These are phyloP conservation scores for Heteronetta atricapilla DNA, from an alignment of 2,113 vertebrate species.

Conservation along the genomic window DNA sequence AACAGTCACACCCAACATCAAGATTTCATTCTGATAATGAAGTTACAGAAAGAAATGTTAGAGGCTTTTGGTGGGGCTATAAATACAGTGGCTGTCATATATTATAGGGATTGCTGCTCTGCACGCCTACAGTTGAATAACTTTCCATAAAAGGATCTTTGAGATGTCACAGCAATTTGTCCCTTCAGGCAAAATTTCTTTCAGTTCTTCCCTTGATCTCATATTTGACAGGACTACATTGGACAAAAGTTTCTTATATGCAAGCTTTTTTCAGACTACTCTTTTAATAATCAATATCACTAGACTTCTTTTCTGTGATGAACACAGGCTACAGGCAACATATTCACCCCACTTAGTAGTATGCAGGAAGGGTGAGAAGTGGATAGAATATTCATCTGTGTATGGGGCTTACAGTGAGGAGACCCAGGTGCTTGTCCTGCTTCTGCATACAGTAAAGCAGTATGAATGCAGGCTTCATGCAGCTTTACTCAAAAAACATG, in stretches of 20 bases:
- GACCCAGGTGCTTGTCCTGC: not conserved
- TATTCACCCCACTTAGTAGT: not conserved
- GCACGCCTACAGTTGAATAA: accelerated
- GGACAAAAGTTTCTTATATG: not conserved
- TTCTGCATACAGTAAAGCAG: not conserved
- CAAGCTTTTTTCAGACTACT: not conserved
- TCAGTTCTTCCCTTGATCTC: slow-evolving; percentile 19
- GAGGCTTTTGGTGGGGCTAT: not conserved
- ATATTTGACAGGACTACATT: not conserved
- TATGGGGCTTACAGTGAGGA: not conserved
- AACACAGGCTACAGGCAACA: not conserved
- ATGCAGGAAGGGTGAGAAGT: not conserved
- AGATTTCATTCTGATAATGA: not conserved
- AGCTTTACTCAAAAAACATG: not conserved
- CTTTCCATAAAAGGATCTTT: not conserved
- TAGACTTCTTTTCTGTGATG: not conserved
- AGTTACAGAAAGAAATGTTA: not conserved
- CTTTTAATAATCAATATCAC: not conserved
- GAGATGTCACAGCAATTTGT: not conserved
- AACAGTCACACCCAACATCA: not conserved
- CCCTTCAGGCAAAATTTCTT: not conserved
- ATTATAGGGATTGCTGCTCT: not conserved
- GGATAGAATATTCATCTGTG: accelerated
- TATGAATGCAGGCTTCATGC: not conserved
- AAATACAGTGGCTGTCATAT: not conserved